These are phyloP conservation scores for Philopotamus ludificatus DNA, from an alignment of 1,140 invertebrate genomes.

Conservation along the genomic window DNA sequence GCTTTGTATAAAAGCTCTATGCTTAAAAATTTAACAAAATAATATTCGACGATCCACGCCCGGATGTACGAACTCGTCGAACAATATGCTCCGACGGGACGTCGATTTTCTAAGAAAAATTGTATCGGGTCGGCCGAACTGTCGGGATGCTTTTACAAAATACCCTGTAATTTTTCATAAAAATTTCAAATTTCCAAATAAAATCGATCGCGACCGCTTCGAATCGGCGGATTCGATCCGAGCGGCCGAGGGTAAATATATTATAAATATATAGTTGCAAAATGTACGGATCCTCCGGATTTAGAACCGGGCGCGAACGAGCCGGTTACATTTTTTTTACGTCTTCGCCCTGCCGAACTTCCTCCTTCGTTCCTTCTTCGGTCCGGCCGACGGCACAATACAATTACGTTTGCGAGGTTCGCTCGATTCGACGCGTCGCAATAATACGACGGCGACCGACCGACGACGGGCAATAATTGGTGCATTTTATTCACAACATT, in stretches of 20 bases:
- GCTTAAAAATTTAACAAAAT: conserved; percentile 30
- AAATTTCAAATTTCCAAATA: neutral
- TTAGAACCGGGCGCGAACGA: neutral
- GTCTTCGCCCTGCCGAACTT: too few relatives aligned
- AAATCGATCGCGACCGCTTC: neutral
- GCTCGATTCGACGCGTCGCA: too few relatives aligned
- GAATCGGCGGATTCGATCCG: neutral
- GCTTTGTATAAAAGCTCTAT: conserved; percentile 7
- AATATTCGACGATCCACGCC: conserved; percentile 28
- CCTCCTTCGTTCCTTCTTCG: too few relatives aligned
- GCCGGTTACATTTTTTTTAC: neutral
- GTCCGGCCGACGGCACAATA: conserved; percentile 21
- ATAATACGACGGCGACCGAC: conserved; percentile 15
- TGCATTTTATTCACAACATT: conserved; percentile 40
- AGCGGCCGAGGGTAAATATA: too few relatives aligned
- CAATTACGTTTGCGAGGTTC: too few relatives aligned
- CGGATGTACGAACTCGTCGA: too few relatives aligned
- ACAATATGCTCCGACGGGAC: conserved; percentile 18
- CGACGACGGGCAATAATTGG: conserved; percentile 32
- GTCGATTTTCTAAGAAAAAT: conserved; percentile 24
- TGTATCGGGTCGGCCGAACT: conserved; percentile 24
- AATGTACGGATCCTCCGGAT: too few relatives aligned
- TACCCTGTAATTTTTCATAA: conserved; percentile 40
- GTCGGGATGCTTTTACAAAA: conserved; percentile 31
- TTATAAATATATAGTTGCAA: too few relatives aligned